Evolutionary conservation across 2,113 vertebrate species (phyloP), one percentile per base, ranked within the genome.

Genomic region (Probosciger aterrimus): DNA sequence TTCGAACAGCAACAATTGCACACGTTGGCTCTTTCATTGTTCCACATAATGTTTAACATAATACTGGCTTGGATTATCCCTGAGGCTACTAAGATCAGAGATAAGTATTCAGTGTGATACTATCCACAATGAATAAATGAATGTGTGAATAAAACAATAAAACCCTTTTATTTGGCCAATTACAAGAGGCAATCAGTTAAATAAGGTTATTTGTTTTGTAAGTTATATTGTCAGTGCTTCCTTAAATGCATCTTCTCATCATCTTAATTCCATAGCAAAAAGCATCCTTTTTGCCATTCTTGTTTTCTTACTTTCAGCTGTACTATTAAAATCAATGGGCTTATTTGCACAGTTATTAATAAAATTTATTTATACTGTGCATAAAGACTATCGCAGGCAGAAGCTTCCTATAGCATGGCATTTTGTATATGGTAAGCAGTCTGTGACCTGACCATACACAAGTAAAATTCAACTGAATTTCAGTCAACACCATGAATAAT

Each of bases 61-160:
- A 87, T 64, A 64, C 33, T 79, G 67, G 65, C 57, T 79, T 93
- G 84, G 78, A 81, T 94, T 93, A 94, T 60, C 83, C 73, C 68
- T 35, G 82, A 96, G 90, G 87, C 88, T 84, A 47, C 74, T 73
- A 76, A 90, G 5, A 78, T 94, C 64, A 77, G 52, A 82, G 44
- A 44, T 47, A 76, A 92, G 33, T 30, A 86, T 60, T 88, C 47
- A 33, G 23, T 74, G 71, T 64, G 52, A 91, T 92, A 44, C 31
- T 81, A 74, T 16, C 60, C 60, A 68, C 81, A 43, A 41, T 52
- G 65, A 68, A 84, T 76, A 71, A 82, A 95, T 55, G 2, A 71
- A 75, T 49, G 37, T 59, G 77, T 64, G 37, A 91, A 87, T 84
- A 89, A 82, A 67, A 41, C 69, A 84, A 78, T 91, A 87, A 44